These are phyloP conservation scores for Cheilosia urbana DNA, from an alignment of 2,888 invertebrate species.

Conservation along the genomic window DNA sequence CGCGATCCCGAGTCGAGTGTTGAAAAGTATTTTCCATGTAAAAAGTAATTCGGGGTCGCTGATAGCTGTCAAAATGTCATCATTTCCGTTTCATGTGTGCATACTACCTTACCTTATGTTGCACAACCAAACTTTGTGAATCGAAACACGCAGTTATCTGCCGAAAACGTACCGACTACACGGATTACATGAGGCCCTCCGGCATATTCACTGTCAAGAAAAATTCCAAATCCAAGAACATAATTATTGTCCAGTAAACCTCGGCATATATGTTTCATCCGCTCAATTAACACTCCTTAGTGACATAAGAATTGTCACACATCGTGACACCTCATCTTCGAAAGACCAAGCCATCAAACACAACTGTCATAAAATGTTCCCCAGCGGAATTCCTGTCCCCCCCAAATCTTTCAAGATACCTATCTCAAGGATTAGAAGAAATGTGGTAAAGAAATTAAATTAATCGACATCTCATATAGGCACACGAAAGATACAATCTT, in stretches of 20 bases:
- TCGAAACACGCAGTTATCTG: too few relatives aligned
- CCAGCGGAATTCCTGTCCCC: conserved; percentile 35
- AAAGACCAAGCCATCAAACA: conserved; percentile 33
- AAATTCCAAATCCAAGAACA: not conserved
- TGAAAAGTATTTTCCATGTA: too few relatives aligned
- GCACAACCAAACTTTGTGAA: too few relatives aligned
- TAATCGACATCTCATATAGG: conserved; percentile 64
- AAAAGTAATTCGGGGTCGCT: too few relatives aligned
- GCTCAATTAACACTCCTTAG: conserved; percentile 59
- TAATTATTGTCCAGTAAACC: not conserved
- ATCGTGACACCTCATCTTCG: conserved; percentile 35
- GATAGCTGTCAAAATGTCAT: too few relatives aligned
- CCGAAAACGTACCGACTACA: too few relatives aligned
- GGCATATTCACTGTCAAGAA: not conserved
- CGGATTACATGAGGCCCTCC: not conserved
- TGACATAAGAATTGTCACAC: conserved; percentile 46
- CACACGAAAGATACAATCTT: conserved; percentile 50
- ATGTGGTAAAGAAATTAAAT: conserved; percentile 71
- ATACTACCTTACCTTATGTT: too few relatives aligned
- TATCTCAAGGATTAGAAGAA: conserved; percentile 34
- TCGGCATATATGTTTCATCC: not conserved
- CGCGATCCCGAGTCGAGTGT: too few relatives aligned
- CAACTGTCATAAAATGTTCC: conserved; percentile 51
- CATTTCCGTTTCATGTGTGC: too few relatives aligned
- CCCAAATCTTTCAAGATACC: not conserved